A percentile compares a stretch with the other conserved stretches of the same genome.
These are phyloP conservation scores for Strix uralensis DNA, from an alignment of 2,113 vertebrate genomes.

Conservation along the genomic window DNA sequence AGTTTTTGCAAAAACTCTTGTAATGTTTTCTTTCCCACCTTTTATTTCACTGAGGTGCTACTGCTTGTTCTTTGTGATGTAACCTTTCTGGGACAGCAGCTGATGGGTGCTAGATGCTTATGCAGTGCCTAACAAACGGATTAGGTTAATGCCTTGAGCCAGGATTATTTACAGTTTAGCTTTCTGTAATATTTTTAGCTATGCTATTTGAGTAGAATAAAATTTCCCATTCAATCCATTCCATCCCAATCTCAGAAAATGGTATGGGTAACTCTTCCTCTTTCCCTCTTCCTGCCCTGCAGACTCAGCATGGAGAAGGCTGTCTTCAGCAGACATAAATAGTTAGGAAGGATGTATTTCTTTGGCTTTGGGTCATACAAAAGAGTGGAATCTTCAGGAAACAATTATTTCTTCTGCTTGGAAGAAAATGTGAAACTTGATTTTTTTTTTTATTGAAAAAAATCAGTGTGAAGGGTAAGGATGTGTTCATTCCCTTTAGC, in stretches of 20 bases:
- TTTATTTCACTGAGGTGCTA: background rate
- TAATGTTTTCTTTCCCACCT: background rate
- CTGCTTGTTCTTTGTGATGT: background rate
- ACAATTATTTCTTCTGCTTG: background rate
- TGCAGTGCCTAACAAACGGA: background rate
- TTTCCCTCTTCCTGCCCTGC: background rate
- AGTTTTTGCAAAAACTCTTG: background rate
- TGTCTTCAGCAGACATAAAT: background rate
- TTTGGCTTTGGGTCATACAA: background rate
- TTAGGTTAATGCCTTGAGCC: background rate
- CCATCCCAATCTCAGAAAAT: background rate
- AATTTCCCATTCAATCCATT: background rate
- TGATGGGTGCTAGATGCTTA: background rate
- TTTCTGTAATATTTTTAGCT: background rate
- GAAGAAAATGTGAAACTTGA: background rate
- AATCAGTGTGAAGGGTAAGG: background rate
- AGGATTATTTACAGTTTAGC: background rate
- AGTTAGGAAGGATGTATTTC: slow-evolving; percentile 17
- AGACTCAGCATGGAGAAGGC: background rate
- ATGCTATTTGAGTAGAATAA: background rate
- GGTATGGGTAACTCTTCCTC: background rate
- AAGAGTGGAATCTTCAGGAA: background rate
- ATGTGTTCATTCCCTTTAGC: background rate
- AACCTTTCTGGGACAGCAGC: background rate
- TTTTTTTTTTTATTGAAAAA: background rate